Evolutionary conservation across 1,140 invertebrate species (phyloP), one percentile per base, ranked within the genome.

Genomic region (Oncopeltus fasciatus): DNA sequence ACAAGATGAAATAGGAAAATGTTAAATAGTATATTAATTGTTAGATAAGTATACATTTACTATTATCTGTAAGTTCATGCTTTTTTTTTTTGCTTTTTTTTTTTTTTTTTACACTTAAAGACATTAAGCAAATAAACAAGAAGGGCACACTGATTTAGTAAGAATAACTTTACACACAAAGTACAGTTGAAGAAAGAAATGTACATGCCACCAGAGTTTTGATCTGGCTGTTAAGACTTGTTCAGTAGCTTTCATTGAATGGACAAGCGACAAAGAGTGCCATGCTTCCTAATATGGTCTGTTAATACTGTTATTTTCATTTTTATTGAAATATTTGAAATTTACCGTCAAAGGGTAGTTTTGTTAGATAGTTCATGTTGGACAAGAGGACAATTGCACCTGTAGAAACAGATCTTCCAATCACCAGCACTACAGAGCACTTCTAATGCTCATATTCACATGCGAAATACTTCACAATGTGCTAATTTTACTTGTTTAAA

Each of bases 181-280:
- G 31, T 38, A 38, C 14, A 38, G 5, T 38, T 38, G 49, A 24
- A 53, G 49, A 53, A 26, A 53, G 24, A 24, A 53, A 53, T 24
- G 26, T 51, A 60, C 63, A 60, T 64, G 58, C 63, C 63, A 64
- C 63, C 63, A 64, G 58, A 64, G 53, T 64, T 64, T 43, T 60
- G 63, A 60, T 43, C 46, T 57, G 63, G 63, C 56, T 57, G 53
- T 59, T 59, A 63, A 63, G 27, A 26, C 20, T 12, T 51, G 18
- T 20, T 51, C 16, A 14, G 14, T 38, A 38, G 31, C 31, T 38
- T 38, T n/a, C n/a, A 38, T 38, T 38, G 31, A 53, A 53, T 20
- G 49, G 49, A 53, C 38, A 63, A 63, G 62, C 62, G 43, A 63
- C 62, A 63, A 59, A 64, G 58, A 60, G 63, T 64, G 63, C 63